Percentiles rank a stretch among this genome's conserved stretches.
These are phyloP conservation scores for Porites cylindrica DNA, from an alignment of 92 coral and sea anemone genomes.

Conservation along the genomic window DNA sequence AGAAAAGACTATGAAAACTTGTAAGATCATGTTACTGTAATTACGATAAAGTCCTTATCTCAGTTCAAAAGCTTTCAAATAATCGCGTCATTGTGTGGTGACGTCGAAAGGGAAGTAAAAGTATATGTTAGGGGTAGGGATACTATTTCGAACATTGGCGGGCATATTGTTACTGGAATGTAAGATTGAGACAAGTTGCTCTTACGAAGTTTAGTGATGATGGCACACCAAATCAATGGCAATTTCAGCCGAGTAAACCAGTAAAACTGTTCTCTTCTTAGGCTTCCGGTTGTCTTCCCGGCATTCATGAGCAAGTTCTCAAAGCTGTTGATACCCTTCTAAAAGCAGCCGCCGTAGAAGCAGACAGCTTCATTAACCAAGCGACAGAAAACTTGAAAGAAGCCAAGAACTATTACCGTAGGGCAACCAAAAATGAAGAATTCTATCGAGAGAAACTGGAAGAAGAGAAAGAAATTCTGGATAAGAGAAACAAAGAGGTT, in stretches of 20 bases:
- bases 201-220: too few relatives aligned
- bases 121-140: too few relatives aligned
- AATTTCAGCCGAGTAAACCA: neutral
- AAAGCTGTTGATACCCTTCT: constrained; percentile 65
- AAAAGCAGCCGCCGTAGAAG: constrained; percentile 83
- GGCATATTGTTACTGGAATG: too few relatives aligned
- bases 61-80: too few relatives aligned
- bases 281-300: constrained; percentile 97
- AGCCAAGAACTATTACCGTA: constrained; percentile 90
- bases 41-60: too few relatives aligned
- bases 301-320: constrained; percentile 77
- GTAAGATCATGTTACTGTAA: too few relatives aligned
- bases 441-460: constrained; percentile 69
- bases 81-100: too few relatives aligned
- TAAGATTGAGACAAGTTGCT: too few relatives aligned
- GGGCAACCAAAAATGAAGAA: constrained; percentile 83
- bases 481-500: constrained; percentile 82
- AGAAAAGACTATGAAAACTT: too few relatives aligned
- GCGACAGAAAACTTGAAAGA: constrained; percentile 91
- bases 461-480: constrained; percentile 64
- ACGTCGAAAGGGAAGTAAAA: too few relatives aligned
- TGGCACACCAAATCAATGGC: too few relatives aligned
- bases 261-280: neutral
- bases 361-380: constrained; percentile 87
- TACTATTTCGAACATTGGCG: too few relatives aligned